These are phyloP conservation scores for Lasioglossum calceatum DNA, from an alignment of 2,888 invertebrate species.

Conservation along the genomic window DNA sequence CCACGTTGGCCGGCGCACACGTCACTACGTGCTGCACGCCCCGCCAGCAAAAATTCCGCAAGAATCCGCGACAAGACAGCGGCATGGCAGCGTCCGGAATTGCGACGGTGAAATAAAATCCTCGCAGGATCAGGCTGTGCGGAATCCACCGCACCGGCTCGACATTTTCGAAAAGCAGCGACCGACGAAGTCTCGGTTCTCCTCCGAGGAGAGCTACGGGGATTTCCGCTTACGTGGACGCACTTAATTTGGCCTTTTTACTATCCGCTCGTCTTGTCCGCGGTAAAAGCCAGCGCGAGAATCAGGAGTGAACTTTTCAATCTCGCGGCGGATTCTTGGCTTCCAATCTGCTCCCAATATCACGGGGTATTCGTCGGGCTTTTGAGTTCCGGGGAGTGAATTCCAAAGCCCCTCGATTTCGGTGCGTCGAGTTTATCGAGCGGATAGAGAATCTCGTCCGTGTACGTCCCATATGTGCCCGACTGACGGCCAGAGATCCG, in stretches of 20 bases:
- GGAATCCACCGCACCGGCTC: background rate
- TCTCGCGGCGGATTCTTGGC: conserved; percentile 72
- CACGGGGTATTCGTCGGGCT: conserved; percentile 68
- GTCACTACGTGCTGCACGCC: background rate
- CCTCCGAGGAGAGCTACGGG: background rate
- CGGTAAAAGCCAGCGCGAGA: conserved; percentile 48
- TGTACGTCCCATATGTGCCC: conserved; percentile 42
- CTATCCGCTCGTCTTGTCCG: conserved; percentile 57
- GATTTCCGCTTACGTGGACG: conserved; percentile 45
- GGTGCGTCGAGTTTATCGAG: conserved; percentile 71
- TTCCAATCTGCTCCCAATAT: conserved; percentile 74
- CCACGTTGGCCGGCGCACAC: background rate
- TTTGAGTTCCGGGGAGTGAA: conserved; percentile 64
- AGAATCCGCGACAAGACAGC: background rate
- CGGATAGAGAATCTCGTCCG: conserved; percentile 63
- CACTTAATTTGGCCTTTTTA: conserved; percentile 61
- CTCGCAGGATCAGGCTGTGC: background rate
- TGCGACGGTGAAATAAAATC: background rate
- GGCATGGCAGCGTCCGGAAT: background rate
- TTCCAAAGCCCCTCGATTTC: conserved; percentile 66
- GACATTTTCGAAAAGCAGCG: conserved; percentile 17
- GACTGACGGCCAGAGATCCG: background rate
- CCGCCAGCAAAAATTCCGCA: background rate
- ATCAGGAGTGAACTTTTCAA: conserved; percentile 70
- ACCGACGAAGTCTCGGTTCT: conserved; percentile 2